These are phyloP conservation scores for Dufourea novaeangliae DNA, from an alignment of 1,140 invertebrate genomes.

Conservation along the genomic window DNA sequence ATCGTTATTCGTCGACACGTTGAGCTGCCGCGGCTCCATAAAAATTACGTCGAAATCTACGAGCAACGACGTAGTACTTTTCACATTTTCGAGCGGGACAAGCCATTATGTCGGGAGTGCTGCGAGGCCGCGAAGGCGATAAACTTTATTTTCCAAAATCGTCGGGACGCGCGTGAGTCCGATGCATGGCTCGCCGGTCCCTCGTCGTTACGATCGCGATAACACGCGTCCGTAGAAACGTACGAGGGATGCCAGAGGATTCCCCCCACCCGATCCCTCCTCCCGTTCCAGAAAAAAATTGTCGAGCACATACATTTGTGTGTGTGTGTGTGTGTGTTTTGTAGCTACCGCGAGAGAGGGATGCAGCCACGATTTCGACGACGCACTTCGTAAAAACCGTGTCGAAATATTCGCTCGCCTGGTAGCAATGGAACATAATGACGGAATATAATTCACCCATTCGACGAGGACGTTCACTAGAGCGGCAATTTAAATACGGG, in stretches of 20 bases:
- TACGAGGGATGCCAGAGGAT: slow-evolving; percentile 57
- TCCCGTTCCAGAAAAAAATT: slow-evolving; percentile 17
- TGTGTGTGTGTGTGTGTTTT: slow-evolving; percentile 1
- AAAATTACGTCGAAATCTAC: slow-evolving; percentile 67
- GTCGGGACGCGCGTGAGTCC: slow-evolving; percentile 38
- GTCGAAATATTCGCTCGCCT: slow-evolving; percentile 51
- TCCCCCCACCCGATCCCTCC: slow-evolving; percentile 17
- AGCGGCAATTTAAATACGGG: background rate
- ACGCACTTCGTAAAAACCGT: slow-evolving; percentile 30
- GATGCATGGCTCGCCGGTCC: slow-evolving; percentile 44
- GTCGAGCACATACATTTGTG: slow-evolving; percentile 56
- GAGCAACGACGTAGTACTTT: slow-evolving; percentile 60
- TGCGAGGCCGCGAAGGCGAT: slow-evolving; percentile 60
- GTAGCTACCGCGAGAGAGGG: slow-evolving; percentile 18
- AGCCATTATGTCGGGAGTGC: slow-evolving; percentile 56
- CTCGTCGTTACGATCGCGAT: slow-evolving; percentile 64
- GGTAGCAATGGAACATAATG: slow-evolving; percentile 17
- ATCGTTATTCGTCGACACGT: slow-evolving; percentile 56
- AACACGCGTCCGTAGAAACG: slow-evolving; percentile 65
- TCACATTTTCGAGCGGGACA: slow-evolving; percentile 59
- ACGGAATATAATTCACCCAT: slow-evolving; percentile 47
- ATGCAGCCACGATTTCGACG: slow-evolving; percentile 13
- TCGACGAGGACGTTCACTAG: slow-evolving; percentile 12
- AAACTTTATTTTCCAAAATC: slow-evolving; percentile 70
- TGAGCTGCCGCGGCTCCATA: slow-evolving; percentile 55